Conservation (phyloP, 2,888 invertebrate species). For the Leucozona laternaria region DNA sequence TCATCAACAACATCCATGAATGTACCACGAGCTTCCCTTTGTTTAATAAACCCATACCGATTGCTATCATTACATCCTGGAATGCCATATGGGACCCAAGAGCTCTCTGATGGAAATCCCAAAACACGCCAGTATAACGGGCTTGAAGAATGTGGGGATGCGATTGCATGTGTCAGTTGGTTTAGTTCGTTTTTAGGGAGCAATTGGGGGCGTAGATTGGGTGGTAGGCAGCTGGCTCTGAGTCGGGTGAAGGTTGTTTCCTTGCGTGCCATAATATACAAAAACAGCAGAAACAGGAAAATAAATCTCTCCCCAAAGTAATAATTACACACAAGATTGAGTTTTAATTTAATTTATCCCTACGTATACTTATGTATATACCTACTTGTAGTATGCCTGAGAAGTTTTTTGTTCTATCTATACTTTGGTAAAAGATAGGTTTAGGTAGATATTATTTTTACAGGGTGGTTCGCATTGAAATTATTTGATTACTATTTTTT, state of each 20-base stretch:
- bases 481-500: no score
- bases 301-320: constrained; percentile 79
- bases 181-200: constrained; percentile 48
- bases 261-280: constrained; percentile 57
- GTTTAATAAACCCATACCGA: constrained; percentile 72
- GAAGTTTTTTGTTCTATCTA: constrained; percentile 43
- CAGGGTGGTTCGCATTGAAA: constrained; percentile 1
- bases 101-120: constrained; percentile 55
- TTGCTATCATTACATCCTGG: constrained; percentile 74
- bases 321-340: constrained; percentile 83
- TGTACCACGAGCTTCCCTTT: constrained; percentile 19
- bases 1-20: constrained; percentile 41
- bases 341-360: constrained; percentile 82
- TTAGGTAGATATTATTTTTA: not conserved
- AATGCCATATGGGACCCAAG: constrained; percentile 69
- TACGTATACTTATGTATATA: no score
- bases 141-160: constrained; percentile 57
- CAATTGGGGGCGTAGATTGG: not conserved
- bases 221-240: not conserved
- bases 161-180: constrained; percentile 75
- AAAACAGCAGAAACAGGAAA: constrained; percentile 55
- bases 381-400: constrained; percentile 54
- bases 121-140: constrained; percentile 61
- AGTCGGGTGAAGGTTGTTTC: not conserved
- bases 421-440: constrained; percentile 5